Conservation (phyloP, 2,797 vertebrate genomes). For the Pogoniulus pusillus region DNA sequence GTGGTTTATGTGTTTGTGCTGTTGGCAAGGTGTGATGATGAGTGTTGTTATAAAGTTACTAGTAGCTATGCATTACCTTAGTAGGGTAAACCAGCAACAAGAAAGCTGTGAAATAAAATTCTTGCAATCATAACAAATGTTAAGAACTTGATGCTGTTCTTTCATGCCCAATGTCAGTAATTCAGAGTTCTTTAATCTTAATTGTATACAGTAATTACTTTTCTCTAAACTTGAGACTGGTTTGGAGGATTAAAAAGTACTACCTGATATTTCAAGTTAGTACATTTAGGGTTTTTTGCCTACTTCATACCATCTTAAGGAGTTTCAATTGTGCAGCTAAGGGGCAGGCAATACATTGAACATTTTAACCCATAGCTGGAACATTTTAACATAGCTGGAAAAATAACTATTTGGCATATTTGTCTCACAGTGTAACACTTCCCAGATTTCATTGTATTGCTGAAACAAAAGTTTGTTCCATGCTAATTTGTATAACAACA, state of each 20-base stretch:
- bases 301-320: neutral
- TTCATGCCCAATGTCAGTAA: neutral
- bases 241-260: neutral
- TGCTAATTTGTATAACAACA: neutral
- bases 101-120: neutral
- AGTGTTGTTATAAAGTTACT: neutral
- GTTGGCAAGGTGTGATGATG: neutral
- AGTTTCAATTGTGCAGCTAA: neutral
- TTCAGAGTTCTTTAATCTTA: neutral
- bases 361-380: neutral
- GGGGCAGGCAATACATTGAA: neutral
- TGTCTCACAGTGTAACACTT: neutral
- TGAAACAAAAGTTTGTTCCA: neutral
- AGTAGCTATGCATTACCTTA: neutral
- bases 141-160: neutral
- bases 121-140: neutral
- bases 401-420: neutral
- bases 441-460: neutral
- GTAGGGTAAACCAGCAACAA: neutral
- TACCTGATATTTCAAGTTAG: neutral
- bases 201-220: neutral
- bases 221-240: neutral
- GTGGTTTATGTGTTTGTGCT: neutral
- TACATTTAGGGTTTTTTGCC: neutral
- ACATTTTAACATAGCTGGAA: neutral